Percentiles rank a stretch among this genome's conserved stretches.
Evolutionary conservation across 2,797 vertebrate species (phyloP).

Genomic region (Myripristis murdjan): DNA sequence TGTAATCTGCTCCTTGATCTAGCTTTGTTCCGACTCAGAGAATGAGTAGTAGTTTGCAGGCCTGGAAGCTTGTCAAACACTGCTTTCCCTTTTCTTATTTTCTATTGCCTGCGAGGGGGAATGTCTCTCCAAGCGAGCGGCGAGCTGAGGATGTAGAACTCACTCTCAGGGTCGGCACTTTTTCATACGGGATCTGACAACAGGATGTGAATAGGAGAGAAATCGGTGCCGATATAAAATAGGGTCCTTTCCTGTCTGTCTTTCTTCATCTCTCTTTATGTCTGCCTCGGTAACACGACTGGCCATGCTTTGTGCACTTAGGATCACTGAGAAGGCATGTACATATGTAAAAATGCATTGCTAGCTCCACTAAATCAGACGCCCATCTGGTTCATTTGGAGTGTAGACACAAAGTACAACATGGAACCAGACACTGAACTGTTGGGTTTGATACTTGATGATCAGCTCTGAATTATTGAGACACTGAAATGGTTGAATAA

Average conservation of each 20-base stretch:
- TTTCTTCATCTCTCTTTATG: not conserved
- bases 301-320: no score
- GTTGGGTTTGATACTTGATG: no score
- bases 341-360: no score
- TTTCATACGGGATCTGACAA: not conserved
- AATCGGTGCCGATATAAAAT: not conserved
- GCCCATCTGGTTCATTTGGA: not conserved
- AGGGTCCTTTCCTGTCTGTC: not conserved
- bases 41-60: conserved; percentile 44
- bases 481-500: not conserved
- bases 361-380: no score
- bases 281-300: no score
- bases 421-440: no score
- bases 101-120: conserved; percentile 8
- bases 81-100: conserved; percentile 22
- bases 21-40: conserved; percentile 46
- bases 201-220: not conserved
- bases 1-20: conserved; percentile 66
- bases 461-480: not conserved
- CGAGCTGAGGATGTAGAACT: conserved; percentile 10
- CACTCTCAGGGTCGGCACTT: not conserved
- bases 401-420: no score
- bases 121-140: conserved; percentile 9
- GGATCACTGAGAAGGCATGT: no score
- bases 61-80: conserved; percentile 25